These are phyloP conservation scores for Hypselothyrea guttata DNA, from an alignment of 2,888 invertebrate genomes.

Conservation along the genomic window DNA sequence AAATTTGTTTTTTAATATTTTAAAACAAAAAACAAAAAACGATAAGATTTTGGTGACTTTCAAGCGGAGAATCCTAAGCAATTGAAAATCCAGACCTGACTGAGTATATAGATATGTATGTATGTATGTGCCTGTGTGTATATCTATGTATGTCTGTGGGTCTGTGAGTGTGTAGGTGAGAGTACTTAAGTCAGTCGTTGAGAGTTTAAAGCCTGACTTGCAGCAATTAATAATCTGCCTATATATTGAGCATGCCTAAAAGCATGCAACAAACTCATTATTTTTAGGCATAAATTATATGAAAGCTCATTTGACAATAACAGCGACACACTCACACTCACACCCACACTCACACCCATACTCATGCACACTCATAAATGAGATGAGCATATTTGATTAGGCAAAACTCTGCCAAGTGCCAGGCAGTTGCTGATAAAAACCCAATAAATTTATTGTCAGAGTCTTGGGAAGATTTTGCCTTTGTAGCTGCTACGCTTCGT, in stretches of 20 bases:
- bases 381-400: slow-evolving; percentile 59
- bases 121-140: background rate
- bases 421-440: slow-evolving; percentile 53
- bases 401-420: slow-evolving; percentile 13
- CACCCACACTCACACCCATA: slow-evolving; percentile 10
- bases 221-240: slow-evolving; percentile 65
- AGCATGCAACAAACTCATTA: slow-evolving; percentile 49
- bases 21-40: no score
- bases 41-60: no score
- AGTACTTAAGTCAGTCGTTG: slow-evolving; percentile 5
- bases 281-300: slow-evolving; percentile 45
- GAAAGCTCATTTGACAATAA: slow-evolving; percentile 51
- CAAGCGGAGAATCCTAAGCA: no score
- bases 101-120: slow-evolving; percentile 4
- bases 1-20: no score
- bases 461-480: slow-evolving; percentile 7
- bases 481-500: slow-evolving; percentile 56
- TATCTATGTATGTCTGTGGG: slow-evolving; percentile 1
- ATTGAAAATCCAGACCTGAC: no score
- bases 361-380: background rate
- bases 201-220: slow-evolving; percentile 48
- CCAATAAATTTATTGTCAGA: slow-evolving; percentile 70
- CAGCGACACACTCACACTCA: slow-evolving; percentile 35
- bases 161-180: background rate
- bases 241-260: slow-evolving; percentile 46